Percentiles rank a stretch among this genome's conserved stretches.
These are phyloP conservation scores for Okapia johnstoni DNA, from an alignment of 2,113 vertebrate genomes.

Conservation along the genomic window DNA sequence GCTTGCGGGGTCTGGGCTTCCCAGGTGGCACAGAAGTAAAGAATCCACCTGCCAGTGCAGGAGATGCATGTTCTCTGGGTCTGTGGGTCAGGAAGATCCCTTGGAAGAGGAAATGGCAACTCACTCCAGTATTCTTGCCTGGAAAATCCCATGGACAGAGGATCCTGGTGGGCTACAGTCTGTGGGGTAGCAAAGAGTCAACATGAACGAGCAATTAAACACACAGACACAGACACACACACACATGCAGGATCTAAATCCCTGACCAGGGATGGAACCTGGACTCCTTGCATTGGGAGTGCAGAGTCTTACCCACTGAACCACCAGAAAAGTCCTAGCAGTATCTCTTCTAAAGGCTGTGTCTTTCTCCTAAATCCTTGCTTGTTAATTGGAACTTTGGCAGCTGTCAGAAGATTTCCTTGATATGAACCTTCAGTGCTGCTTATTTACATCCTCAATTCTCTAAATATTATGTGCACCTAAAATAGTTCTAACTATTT, in stretches of 20 bases:
- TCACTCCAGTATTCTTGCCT: neutral
- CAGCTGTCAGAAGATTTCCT: neutral
- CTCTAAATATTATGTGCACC: neutral
- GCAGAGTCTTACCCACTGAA: neutral
- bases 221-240: neutral
- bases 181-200: neutral
- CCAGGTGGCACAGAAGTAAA: neutral
- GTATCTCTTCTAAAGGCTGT: neutral
- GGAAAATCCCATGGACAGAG: neutral
- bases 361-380: neutral
- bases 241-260: fast-evolving
- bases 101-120: neutral
- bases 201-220: neutral
- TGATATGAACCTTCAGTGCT: neutral
- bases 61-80: neutral
- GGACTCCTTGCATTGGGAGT: neutral
- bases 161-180: neutral
- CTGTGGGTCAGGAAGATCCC: neutral
- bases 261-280: neutral
- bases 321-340: neutral
- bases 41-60: neutral
- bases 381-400: neutral
- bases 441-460: neutral
- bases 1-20: neutral
- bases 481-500: no score